A percentile compares a stretch with the other conserved stretches of the same genome.
phyloP scores from a whole-genome alignment of 2,888 invertebrate genomes.

The Thecocarcelia acutangulata region DNA sequence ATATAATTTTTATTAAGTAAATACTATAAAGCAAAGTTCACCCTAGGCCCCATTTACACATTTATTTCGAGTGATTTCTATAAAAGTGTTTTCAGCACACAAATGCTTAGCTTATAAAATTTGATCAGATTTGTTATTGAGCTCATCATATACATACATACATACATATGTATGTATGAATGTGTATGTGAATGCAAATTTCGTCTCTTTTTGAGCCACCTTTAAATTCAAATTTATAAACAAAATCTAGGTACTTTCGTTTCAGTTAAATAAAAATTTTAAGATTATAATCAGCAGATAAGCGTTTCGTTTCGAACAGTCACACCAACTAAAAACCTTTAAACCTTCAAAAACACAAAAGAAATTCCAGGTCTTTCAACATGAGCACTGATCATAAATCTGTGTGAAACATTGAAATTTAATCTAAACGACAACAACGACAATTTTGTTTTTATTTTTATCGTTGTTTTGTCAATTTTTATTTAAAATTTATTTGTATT shows the following conservation, averaged over 20 bases:
- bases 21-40: too few species aligned
- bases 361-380: conserved; percentile 38
- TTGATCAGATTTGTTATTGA: too few species aligned
- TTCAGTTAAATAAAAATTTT: conserved; percentile 22
- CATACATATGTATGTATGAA: too few species aligned
- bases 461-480: conserved; percentile 40
- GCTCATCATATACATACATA: too few species aligned
- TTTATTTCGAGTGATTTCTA: too few species aligned
- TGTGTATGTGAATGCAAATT: not conserved
- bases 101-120: too few species aligned
- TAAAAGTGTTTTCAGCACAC: too few species aligned
- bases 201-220: not conserved
- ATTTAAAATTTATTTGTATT: conserved; percentile 43
- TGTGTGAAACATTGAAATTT: conserved; percentile 63
- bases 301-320: conserved; percentile 32
- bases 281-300: conserved; percentile 60
- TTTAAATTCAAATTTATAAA: not conserved
- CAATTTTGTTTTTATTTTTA: conserved; percentile 44
- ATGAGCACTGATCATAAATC: conserved; percentile 62
- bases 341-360: conserved; percentile 8
- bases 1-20: too few species aligned
- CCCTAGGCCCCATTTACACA: too few species aligned
- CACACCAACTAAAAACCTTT: conserved; percentile 4
- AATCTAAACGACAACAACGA: conserved; percentile 61
- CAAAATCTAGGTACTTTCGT: conserved; percentile 2